phyloP scores from a whole-genome alignment of 1,140 invertebrate genomes.

The Dufourea novaeangliae region DNA sequence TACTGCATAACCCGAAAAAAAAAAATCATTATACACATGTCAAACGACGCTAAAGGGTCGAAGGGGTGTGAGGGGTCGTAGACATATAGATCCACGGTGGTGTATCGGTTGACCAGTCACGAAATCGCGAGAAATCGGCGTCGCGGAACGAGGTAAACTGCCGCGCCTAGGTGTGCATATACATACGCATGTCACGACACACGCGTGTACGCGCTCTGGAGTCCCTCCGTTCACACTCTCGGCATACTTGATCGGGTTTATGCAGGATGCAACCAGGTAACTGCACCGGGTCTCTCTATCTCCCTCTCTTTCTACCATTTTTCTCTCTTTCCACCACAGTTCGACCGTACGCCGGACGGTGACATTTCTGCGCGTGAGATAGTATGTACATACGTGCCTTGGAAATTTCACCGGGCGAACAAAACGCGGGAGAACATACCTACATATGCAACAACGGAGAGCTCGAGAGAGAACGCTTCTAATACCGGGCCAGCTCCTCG shows the following conservation, averaged over 20 bases:
- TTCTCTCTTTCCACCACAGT: too few relatives aligned
- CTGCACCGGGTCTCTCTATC: constrained; percentile 53
- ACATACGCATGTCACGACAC: constrained; percentile 71
- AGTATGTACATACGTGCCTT: constrained; percentile 35
- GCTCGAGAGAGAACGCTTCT: too few relatives aligned
- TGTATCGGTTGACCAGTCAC: background rate
- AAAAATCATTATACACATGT: too few relatives aligned
- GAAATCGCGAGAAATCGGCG: constrained; percentile 64
- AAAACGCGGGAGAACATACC: too few relatives aligned
- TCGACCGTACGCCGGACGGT: constrained; percentile 15
- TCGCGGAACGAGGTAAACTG: constrained; percentile 71
- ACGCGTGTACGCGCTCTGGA: constrained; percentile 59
- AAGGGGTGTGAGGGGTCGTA: background rate
- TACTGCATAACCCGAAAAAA: too few relatives aligned
- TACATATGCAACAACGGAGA: too few relatives aligned
- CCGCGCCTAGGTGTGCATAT: constrained; percentile 71
- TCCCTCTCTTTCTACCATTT: too few relatives aligned
- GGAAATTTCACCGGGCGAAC: constrained; percentile 22
- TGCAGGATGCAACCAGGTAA: constrained; percentile 67
- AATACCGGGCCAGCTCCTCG: too few relatives aligned
- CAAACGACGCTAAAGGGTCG: background rate
- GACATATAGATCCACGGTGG: background rate
- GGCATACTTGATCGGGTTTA: constrained; percentile 75
- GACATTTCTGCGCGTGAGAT: constrained; percentile 41
- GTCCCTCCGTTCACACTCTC: constrained; percentile 72